A percentile compares a stretch with the other conserved stretches of the same genome.
phyloP scores from a whole-genome alignment of 2,797 vertebrate genomes.

The Heteromormyrus szaboi region DNA sequence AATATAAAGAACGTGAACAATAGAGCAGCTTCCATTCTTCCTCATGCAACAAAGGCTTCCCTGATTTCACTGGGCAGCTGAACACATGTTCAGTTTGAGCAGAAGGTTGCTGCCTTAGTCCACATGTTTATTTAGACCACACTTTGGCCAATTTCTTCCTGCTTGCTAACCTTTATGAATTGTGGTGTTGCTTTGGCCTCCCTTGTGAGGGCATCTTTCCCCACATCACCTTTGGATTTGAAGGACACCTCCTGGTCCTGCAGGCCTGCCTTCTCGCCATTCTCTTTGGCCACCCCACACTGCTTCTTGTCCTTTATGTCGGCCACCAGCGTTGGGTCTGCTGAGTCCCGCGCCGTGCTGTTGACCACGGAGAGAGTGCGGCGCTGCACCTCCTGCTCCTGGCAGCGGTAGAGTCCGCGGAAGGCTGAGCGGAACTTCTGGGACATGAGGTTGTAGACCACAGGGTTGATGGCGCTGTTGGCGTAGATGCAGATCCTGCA shows the following conservation, averaged over 20 bases:
- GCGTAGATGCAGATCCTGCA: slow-evolving; percentile 68
- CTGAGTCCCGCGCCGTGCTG: slow-evolving; percentile 43
- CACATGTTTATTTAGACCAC: neutral
- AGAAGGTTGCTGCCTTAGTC: neutral
- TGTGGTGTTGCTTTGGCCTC: neutral
- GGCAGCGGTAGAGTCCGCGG: slow-evolving; percentile 61
- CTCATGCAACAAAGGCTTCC: neutral
- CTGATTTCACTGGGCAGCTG: neutral
- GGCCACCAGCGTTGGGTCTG: slow-evolving; percentile 20
- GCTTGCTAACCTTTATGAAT: neutral
- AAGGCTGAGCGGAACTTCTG: slow-evolving; percentile 72
- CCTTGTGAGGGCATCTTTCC: neutral
- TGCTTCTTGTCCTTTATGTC: slow-evolving; percentile 37
- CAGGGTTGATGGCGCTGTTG: slow-evolving; percentile 74
- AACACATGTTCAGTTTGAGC: neutral
- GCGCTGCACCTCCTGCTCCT: slow-evolving; percentile 40
- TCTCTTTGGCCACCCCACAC: slow-evolving; percentile 19
- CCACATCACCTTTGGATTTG: neutral
- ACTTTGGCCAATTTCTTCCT: slow-evolving; percentile 17
- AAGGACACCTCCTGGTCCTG: neutral
- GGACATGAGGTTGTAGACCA: slow-evolving; percentile 75
- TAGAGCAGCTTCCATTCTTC: neutral
- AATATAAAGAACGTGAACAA: neutral
- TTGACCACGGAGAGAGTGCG: slow-evolving; percentile 43
- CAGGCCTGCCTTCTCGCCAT: neutral